Evolutionary conservation across 2,113 vertebrate genomes (phyloP).

Genomic region (Lanius ludovicianus): DNA sequence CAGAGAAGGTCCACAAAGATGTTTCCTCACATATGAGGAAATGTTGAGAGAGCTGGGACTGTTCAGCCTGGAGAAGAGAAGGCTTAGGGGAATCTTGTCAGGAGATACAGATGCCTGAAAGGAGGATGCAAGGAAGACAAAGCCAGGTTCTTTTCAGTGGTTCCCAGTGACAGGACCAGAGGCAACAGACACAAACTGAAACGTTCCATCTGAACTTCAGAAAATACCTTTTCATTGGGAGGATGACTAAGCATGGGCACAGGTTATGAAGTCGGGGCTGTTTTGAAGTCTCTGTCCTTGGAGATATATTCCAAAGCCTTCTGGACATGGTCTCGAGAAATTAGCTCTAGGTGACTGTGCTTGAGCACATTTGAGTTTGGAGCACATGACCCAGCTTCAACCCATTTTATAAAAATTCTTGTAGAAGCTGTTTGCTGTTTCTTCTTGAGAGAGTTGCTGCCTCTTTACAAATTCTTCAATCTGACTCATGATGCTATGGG

Average conservation of each 20-base stretch:
- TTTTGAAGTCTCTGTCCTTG: neutral
- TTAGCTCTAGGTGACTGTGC: neutral
- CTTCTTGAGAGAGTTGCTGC: neutral
- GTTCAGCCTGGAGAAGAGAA: neutral
- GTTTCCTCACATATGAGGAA: neutral
- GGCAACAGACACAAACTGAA: neutral
- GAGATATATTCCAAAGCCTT: neutral
- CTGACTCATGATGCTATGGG: neutral
- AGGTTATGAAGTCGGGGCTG: fast-evolving
- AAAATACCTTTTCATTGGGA: neutral
- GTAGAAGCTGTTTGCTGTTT: neutral
- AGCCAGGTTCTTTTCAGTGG: neutral
- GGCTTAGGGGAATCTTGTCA: neutral
- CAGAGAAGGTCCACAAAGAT: neutral
- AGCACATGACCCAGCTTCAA: neutral
- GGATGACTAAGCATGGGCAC: neutral
- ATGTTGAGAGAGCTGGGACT: neutral
- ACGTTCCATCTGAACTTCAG: neutral
- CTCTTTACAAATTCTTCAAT: neutral
- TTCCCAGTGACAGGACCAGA: neutral
- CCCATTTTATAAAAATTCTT: neutral
- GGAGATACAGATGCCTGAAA: neutral
- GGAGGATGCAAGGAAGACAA: neutral
- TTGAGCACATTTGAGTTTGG: neutral
- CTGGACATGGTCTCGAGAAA: fast-evolving